phyloP scores from a whole-genome alignment of 2,797 vertebrate genomes.

The Gymnoscopelus braueri region DNA sequence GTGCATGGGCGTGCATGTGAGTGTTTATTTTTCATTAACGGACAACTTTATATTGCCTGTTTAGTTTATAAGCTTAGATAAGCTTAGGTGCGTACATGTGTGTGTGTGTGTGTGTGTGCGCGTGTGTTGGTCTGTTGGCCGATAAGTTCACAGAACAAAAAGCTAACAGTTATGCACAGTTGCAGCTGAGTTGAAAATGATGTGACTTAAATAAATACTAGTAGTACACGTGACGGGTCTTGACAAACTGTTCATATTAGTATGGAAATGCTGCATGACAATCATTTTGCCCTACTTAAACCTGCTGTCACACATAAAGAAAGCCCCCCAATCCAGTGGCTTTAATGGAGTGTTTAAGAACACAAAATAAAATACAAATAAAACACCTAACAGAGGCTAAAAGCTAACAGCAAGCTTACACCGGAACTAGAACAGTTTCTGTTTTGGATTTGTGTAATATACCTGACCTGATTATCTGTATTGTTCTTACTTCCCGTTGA shows the following conservation, averaged over 20 bases:
- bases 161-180: slow-evolving; percentile 14
- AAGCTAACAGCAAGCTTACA: not conserved
- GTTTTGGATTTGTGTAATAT: slow-evolving; percentile 20
- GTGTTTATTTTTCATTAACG: slow-evolving; percentile 21
- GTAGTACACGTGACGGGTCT: not conserved
- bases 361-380: not conserved
- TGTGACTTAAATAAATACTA: not conserved
- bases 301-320: no score
- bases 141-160: slow-evolving; percentile 16
- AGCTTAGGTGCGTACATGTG: no score
- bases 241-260: not conserved
- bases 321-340: no score
- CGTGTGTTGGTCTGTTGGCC: no score
- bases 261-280: not conserved
- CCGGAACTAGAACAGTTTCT: not conserved
- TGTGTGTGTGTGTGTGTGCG: no score
- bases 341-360: no score
- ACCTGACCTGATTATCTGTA: slow-evolving; percentile 39
- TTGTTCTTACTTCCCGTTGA: slow-evolving; percentile 38
- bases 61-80: no score
- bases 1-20: slow-evolving; percentile 26
- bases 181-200: slow-evolving; percentile 10
- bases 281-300: no score
- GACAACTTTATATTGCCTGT: not conserved
- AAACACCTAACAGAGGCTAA: not conserved